Evolutionary conservation across 2,888 invertebrate genomes (phyloP).

Genomic region (Diplolepis rosae): DNA sequence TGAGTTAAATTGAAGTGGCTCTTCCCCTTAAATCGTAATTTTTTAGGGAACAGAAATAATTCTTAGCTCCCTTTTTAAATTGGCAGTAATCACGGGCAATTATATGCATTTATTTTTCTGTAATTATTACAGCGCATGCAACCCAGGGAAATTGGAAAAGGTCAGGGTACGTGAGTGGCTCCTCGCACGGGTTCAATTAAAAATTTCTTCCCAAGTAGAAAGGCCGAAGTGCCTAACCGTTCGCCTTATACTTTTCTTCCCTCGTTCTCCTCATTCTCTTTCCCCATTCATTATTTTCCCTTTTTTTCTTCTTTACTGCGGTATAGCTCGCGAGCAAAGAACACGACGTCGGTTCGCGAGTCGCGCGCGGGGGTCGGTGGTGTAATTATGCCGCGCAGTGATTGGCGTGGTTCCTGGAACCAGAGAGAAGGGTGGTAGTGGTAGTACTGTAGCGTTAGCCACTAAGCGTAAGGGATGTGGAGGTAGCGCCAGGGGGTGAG

Average conservation of each 20-base stretch:
- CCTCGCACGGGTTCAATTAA: slow-evolving; percentile 46
- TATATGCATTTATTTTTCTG: slow-evolving; percentile 17
- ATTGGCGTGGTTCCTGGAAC: slow-evolving; percentile 72
- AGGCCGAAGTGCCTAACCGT: slow-evolving; percentile 44
- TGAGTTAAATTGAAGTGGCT: too few species aligned
- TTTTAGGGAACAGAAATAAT: too few species aligned
- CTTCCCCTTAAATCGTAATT: too few species aligned
- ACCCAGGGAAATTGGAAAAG: slow-evolving; percentile 22
- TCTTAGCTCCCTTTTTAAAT: neutral
- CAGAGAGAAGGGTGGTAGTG: slow-evolving; percentile 57
- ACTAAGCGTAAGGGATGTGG: slow-evolving; percentile 51
- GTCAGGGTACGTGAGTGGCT: slow-evolving; percentile 27
- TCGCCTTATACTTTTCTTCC: slow-evolving; percentile 31
- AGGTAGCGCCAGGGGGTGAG: slow-evolving; percentile 50
- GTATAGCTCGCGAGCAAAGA: slow-evolving; percentile 61
- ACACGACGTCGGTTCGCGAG: slow-evolving; percentile 59
- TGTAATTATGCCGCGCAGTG: slow-evolving; percentile 72
- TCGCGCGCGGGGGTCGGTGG: slow-evolving; percentile 62
- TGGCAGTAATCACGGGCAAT: neutral
- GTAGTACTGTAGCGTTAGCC: slow-evolving; percentile 48
- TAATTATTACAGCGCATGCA: slow-evolving; percentile 20
- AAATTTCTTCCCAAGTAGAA: slow-evolving; percentile 49
- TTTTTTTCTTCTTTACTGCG: slow-evolving; percentile 54
- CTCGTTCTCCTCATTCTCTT: slow-evolving; percentile 25
- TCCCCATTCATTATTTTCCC: slow-evolving; percentile 39